Conservation (phyloP, 1,140 invertebrate species). For the Atopsyche davidsoni region DNA sequence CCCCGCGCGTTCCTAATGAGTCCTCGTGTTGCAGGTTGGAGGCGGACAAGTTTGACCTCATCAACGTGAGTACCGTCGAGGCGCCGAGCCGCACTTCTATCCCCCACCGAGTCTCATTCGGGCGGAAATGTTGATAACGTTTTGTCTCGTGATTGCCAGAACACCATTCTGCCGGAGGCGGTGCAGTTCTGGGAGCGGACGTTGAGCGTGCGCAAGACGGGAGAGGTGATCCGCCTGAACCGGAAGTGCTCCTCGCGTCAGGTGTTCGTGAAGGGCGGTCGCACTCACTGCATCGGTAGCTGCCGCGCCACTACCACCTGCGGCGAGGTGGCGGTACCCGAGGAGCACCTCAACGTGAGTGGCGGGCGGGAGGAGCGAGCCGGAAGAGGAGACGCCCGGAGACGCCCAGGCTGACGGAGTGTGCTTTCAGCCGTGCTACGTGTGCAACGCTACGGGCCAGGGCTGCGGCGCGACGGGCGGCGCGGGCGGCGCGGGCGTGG, state of each 20-base stretch:
- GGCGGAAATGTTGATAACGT: too few species aligned
- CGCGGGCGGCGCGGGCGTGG: conserved; percentile 64
- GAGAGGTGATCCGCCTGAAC: conserved; percentile 77
- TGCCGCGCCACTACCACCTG: conserved; percentile 86
- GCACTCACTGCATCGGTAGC: conserved; percentile 81
- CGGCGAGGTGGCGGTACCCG: conserved; percentile 88
- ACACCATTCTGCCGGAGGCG: conserved; percentile 83
- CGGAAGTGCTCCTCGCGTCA: conserved; percentile 77
- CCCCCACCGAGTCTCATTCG: too few species aligned
- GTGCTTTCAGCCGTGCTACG: conserved; percentile 64
- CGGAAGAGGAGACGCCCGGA: not conserved
- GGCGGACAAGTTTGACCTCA: conserved; percentile 71
- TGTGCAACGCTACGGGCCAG: conserved; percentile 78
- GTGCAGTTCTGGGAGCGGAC: conserved; percentile 91
- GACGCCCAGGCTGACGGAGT: not conserved
- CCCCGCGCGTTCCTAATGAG: too few species aligned
- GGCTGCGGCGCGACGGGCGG: conserved; percentile 55
- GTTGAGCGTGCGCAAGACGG: conserved; percentile 78
- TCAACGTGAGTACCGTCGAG: conserved; percentile 78
- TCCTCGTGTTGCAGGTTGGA: conserved; percentile 68
- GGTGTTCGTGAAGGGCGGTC: conserved; percentile 73
- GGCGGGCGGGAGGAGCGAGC: not conserved
- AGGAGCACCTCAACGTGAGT: conserved; percentile 86
- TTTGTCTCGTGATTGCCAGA: conserved; percentile 62
- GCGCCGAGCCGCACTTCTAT: too few species aligned